These are phyloP conservation scores for Ciconia nigra DNA, from an alignment of 2,797 vertebrate genomes.

Conservation along the genomic window DNA sequence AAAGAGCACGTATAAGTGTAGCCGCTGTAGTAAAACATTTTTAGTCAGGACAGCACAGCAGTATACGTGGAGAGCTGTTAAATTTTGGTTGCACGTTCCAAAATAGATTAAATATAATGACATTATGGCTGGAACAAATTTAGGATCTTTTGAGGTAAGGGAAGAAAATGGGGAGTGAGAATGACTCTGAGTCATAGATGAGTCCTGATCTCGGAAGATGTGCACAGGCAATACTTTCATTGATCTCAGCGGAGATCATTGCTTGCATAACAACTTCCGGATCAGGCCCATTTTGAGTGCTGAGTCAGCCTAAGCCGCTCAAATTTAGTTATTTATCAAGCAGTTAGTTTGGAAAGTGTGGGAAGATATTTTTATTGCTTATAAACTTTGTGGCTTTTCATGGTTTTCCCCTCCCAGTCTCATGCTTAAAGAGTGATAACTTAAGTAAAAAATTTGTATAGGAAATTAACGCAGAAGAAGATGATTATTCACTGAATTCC, in stretches of 20 bases:
- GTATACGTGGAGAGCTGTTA: not conserved
- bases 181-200: constrained; percentile 58
- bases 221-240: not conserved
- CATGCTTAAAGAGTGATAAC: not conserved
- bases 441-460: not conserved
- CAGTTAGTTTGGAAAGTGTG: not conserved
- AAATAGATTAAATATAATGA: not conserved
- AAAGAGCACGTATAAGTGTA: not conserved
- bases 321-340: not conserved
- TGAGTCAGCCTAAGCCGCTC: constrained; percentile 12
- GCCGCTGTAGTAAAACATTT: not conserved
- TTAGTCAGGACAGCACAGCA: not conserved
- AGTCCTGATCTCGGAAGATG: constrained; percentile 3
- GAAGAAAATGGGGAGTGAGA: constrained; percentile 15
- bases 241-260: constrained; percentile 30
- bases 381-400: not conserved
- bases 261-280: constrained; percentile 14
- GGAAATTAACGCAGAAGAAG: not conserved
- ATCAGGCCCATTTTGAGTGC: constrained; percentile 24
- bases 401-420: not conserved
- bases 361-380: not conserved
- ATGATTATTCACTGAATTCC: not conserved
- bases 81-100: not conserved
- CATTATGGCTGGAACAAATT: not conserved
- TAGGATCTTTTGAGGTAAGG: constrained; percentile 21